Evolutionary conservation across 2,113 vertebrate genomes (phyloP).

Genomic region (Jacana jacana): DNA sequence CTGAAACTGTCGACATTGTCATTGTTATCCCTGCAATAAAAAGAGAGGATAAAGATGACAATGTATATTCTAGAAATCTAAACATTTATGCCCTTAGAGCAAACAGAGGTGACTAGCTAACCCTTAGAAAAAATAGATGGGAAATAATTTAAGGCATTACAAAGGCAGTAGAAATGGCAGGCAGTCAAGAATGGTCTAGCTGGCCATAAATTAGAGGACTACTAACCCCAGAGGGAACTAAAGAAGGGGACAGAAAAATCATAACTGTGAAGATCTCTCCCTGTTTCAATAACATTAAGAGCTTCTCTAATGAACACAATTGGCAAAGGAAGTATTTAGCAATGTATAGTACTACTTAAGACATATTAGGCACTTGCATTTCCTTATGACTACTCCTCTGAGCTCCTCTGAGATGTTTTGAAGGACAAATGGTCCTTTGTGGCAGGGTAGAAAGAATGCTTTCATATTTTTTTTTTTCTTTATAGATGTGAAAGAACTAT

Average conservation of each 20-base stretch:
- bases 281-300: constrained; percentile 8
- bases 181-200: background rate
- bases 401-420: constrained; percentile 1
- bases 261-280: background rate
- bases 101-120: background rate
- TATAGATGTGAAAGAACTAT: background rate
- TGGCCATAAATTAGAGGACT: background rate
- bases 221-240: background rate
- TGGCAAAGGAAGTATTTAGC: constrained; percentile 3
- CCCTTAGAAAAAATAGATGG: background rate
- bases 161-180: background rate
- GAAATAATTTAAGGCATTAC: background rate
- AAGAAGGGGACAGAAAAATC: background rate
- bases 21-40: background rate
- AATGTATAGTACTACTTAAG: background rate
- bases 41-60: background rate
- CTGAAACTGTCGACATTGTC: background rate
- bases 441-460: background rate
- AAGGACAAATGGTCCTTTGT: background rate
- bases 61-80: background rate
- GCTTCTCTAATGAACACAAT: background rate
- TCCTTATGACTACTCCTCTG: background rate
- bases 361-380: background rate
- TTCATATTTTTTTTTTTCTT: background rate
- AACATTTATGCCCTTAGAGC: background rate